Evolutionary conservation across 1,140 invertebrate species (phyloP), one percentile per base, ranked within the genome.

Genomic region (Leptopilina boulardi): DNA sequence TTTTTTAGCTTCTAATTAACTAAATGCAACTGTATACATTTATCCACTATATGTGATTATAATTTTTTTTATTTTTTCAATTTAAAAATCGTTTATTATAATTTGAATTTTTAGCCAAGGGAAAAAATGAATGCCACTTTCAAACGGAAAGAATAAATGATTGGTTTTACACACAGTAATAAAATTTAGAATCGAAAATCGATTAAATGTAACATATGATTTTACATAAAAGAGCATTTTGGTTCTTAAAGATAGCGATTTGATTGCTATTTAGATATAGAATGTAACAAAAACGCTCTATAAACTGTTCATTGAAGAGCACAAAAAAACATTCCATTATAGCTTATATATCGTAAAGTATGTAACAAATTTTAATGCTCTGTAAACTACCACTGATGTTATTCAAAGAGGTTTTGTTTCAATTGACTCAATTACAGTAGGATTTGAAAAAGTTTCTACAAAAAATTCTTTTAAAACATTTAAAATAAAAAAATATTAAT

Each of bases 281-380:
- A n/a, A n/a, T 54, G 8, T 54, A 18, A 5, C 18, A 19, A 18
- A 54, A n/a, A 54, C 47, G n/a, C 18, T 18, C 47, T 3, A 18
- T 54, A 54, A 18, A 54, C n/a, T 54, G n/a, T 54, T 54, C n/a
- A 54, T 21, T 15, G 3, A 54, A 54, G n/a, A 8, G n/a, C 47
- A 54, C 19, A n/a, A 54, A 15, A n/a, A 21, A 54, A 15, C 19
- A 54, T 18, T 15, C 47, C 9, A 3, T 51, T n/a, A 51, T n/a
- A n/a, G 47, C 47, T 54, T 54, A 6, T 9, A 19, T 54, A n/a
- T 54, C 47, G 47, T 54, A 54, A 54, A 54, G 9, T 18, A 8
- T 54, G n/a, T 18, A n/a, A 19, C 47, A n/a, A n/a, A n/a, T 54
- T 54, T 54, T n/a, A 18, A 54, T 54, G n/a, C n/a, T n/a, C n/a